A percentile compares a stretch with the other conserved stretches of the same genome.
phyloP scores from a whole-genome alignment of 2,113 vertebrate genomes.

The Nestor notabilis region DNA sequence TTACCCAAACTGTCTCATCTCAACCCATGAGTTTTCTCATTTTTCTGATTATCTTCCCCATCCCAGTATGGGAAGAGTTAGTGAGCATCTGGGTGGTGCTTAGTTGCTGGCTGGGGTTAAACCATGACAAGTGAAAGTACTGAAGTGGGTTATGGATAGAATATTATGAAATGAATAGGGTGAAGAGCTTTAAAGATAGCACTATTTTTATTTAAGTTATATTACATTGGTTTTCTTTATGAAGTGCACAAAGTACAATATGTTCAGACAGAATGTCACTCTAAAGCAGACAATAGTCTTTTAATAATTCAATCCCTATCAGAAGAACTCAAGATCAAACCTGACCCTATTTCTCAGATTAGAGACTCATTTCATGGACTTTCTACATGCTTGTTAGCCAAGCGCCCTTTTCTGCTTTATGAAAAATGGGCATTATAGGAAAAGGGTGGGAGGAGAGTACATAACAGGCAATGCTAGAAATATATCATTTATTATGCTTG shows the following conservation, averaged over 20 bases:
- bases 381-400: not conserved
- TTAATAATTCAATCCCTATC: slow-evolving; percentile 57
- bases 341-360: slow-evolving; percentile 21
- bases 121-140: not conserved
- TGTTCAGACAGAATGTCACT: slow-evolving; percentile 60
- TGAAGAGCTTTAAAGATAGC: not conserved
- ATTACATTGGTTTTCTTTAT: not conserved
- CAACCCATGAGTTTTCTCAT: not conserved
- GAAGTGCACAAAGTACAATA: slow-evolving; percentile 21
- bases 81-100: not conserved
- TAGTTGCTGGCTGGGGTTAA: not conserved
- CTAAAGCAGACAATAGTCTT: slow-evolving; percentile 45
- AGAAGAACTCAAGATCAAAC: slow-evolving; percentile 50
- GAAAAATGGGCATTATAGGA: not conserved
- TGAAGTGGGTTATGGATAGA: not conserved
- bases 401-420: not conserved
- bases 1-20: not conserved
- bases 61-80: not conserved
- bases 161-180: not conserved
- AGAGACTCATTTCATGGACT: not conserved
- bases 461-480: not conserved
- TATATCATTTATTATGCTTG: not conserved
- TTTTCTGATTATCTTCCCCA: not conserved
- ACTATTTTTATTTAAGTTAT: slow-evolving; percentile 20
- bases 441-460: not conserved